Evolutionary conservation across 2,888 invertebrate species (phyloP), one percentile per base, ranked within the genome.

Genomic region (Saturnia japonica): DNA sequence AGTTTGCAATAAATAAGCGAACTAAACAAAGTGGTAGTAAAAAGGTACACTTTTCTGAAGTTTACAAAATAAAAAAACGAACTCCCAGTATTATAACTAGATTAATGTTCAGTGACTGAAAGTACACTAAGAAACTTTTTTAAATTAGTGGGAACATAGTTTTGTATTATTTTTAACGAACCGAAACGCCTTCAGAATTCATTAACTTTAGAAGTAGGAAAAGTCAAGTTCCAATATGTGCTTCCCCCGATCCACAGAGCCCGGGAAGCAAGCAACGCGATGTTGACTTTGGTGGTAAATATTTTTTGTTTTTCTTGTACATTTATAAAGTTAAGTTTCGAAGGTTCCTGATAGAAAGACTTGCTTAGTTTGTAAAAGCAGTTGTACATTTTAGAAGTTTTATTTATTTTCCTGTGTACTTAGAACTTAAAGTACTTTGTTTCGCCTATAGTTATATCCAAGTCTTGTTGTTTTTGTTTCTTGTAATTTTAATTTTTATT

Each of bases 151-250:
- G 83, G 80, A 88, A 86, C 83, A 77, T 76, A 86, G 88, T 91
- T 91, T 91, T 90, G 87, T 89, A 86, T 89, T 92, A 89, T 92
- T 93, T 92, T 91, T 89, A 88, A 88, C 84, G 86, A 88, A 88
- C 85, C 84, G 83, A 84, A 87, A 83, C 87, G 87, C 87, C 88
- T 89, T 89, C 84, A 79, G 88, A 90, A 91, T 93, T 93, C 89
- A 92, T 93, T 92, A 91, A 86, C 85, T 86, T 83, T 80, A 81
- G 83, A 88, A 86, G 84, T 85, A 86, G 81, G 79, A 77, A 82
- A 84, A 84, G 82, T 87, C 83, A 83, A 83, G 77, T 77, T 82
- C 76, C 85, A 85, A 88, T 86, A 85, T 88, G 81, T 87, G 85
- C 82, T 77, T 79, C 83, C 71, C n/a, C 70, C 72, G 71, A 67